Evolutionary conservation across 2,113 vertebrate genomes (phyloP), one percentile per base, ranked within the genome.

Genomic region (Sterrhoptilus dennistouni): DNA sequence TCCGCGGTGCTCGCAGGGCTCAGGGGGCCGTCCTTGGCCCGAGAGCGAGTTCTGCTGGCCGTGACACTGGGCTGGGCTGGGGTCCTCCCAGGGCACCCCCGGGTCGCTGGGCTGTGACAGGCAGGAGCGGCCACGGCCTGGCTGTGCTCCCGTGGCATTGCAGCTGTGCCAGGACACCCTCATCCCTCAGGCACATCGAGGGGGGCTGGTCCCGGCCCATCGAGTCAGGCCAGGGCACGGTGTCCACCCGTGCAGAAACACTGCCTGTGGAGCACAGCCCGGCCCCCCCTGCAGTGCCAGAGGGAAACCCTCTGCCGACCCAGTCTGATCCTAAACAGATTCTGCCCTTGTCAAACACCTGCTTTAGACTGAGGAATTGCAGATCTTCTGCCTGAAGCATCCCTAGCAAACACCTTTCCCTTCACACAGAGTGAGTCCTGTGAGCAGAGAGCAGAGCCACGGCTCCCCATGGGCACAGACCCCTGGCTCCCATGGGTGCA

Each of bases 61-160:
- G 1, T 6, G 44, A 16, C 50, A 21, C 0, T 0, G 5, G 57
- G 19, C 45, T 25, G 79, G n/a, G 44, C 53, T 12, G 3, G 64
- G 29, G 13, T 8, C 14, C 25, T 44, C 7, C 23, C 14, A 5
- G 69, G 69, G 28, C 38, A 31, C 3, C 24, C 20, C 4, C 1
- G 53, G 31, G 8, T 35, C 40, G 0, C 24, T 3, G 47, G 18
- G 12, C 2, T 6, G 50, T 25, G 19, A 44, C 28, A 4, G 75
- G 56, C 21, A 1, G 38, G 8, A 40, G 44, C 12, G 5, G 44
- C 61, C 52, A 17, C 1, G 0, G 16, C 31, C 40, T 33, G 4
- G 1, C n/a, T 3, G 2, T 8, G 45, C 17, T 59, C 29, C 54
- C 0, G 0, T 0, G 4, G 53, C 53, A 4, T 0, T 2, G 44